Evolutionary conservation across 2,797 vertebrate species (phyloP), one percentile per base, ranked within the genome.

Genomic region (Dallia pectoralis): DNA sequence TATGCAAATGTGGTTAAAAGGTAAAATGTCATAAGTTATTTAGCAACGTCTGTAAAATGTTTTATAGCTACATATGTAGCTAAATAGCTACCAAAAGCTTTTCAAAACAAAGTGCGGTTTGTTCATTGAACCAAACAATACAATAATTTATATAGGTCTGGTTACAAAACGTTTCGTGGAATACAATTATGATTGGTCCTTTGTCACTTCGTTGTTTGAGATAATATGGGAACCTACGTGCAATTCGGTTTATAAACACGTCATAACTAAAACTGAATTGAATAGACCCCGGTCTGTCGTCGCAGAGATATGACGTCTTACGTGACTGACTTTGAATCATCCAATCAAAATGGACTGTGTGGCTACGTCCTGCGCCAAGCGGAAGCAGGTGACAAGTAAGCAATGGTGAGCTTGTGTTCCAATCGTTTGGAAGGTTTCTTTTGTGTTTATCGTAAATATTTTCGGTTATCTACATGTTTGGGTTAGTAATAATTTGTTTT

Each of bases 291-390:
- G 12, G 22, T 14, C 25, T 25, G 22, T 59, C 22, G 53, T 59
- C 90, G 86, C 88, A 12, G 0, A 0, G 22, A 81, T 74, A 87
- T 89, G 86, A 89, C 83, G 90, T 59, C 14, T 59, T 22, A 59
- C 22, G 53, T 27, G 22, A 59, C 51, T 11, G 51, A 56, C n/a
- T 11, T 11, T 51, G 16, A n/a, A n/a, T 19, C 53, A 27, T 25
- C 53, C 53, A 59, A 59, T 59, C 22, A 14, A 27, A 59, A 1
- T 27, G 2, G 3, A 1, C n/a, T 59, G 53, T 25, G n/a, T 25
- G 1, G 40, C 40, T 44, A 44, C 11, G 11, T 44, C 36, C 30
- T 70, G 61, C 53, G 18, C 75, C 76, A 32, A 74, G 56, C n/a
- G 11, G 36, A 48, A 61, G 53, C 75, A 67, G 75, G 32, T 14